Conservation (phyloP, 2,113 vertebrate species). For the Dendropsophus ebraccatus region DNA sequence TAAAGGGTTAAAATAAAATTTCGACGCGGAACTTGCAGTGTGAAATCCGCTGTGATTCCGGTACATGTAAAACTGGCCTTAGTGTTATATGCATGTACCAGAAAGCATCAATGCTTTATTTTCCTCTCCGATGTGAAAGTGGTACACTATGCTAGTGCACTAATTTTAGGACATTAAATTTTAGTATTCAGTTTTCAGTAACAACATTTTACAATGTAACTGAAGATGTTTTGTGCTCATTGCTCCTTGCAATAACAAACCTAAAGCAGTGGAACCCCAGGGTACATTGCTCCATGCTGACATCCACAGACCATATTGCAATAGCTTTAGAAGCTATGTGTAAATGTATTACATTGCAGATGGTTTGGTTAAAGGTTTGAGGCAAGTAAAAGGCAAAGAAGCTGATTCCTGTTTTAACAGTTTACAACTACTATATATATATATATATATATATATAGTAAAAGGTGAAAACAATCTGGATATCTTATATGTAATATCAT, state of each 20-base stretch:
- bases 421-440: no score
- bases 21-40: no score
- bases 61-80: no score
- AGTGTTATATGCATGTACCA: neutral
- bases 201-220: neutral
- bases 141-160: no score
- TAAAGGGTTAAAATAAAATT: no score
- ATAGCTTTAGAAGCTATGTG: neutral
- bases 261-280: neutral
- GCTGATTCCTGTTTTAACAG: neutral
- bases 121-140: no score
- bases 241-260: neutral
- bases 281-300: neutral
- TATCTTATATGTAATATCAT: no score
- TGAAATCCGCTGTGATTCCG: no score
- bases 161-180: no score
- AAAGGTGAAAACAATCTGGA: neutral
- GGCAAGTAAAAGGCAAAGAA: neutral
- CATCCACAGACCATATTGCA: constrained; percentile 9
- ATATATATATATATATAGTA: no score
- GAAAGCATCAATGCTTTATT: neutral
- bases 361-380: neutral
- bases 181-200: neutral
- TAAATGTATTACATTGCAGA: constrained; percentile 6
- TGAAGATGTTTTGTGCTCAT: neutral